Percentiles rank a stretch among this genome's conserved stretches.
Conservation (phyloP, 2,797 vertebrate genomes). For the Pipistrellus pipistrellus region DNA sequence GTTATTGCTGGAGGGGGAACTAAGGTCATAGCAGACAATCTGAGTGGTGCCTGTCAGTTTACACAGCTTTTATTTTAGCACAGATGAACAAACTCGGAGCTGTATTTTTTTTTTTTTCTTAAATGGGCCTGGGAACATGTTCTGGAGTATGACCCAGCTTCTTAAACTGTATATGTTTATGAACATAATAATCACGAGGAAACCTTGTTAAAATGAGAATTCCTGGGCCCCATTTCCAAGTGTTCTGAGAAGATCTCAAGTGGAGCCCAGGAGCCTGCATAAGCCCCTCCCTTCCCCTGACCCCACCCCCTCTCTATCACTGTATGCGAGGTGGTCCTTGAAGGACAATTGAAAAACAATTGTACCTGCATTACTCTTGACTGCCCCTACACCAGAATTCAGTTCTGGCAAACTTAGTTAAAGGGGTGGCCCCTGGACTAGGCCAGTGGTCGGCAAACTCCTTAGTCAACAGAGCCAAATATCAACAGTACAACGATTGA, state of each 20-base stretch:
- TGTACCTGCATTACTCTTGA: background rate
- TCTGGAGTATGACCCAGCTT: background rate
- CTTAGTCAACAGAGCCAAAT: too few relatives aligned
- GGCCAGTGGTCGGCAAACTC: background rate
- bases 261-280: background rate
- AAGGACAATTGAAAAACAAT: background rate
- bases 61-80: background rate
- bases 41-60: background rate
- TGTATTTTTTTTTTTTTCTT: background rate
- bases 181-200: background rate
- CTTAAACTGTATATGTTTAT: background rate
- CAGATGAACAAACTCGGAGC: background rate
- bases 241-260: background rate
- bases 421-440: background rate
- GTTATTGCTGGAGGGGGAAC: background rate
- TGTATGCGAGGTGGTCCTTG: background rate
- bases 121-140: background rate
- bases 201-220: constrained; percentile 29
- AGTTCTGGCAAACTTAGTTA: background rate
- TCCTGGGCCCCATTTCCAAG: constrained; percentile 4
- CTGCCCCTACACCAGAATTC: background rate
- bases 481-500: too few relatives aligned
- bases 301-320: background rate
- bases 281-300: background rate
- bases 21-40: background rate